Conservation (phyloP, 2,113 vertebrate genomes). For the Prinia subflava region DNA sequence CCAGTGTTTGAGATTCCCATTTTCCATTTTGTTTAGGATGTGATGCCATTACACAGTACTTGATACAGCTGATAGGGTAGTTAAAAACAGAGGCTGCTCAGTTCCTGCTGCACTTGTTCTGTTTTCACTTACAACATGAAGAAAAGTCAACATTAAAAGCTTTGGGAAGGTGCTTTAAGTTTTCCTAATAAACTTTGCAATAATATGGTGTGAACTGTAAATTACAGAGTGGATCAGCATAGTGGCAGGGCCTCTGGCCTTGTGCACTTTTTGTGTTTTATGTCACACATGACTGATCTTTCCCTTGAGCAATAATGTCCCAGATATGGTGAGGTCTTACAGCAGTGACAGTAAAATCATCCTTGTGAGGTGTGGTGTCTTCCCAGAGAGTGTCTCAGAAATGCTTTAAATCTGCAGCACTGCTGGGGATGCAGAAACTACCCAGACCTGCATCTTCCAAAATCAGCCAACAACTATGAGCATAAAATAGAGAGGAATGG, state of each 20-base stretch:
- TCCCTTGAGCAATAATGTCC: constrained; percentile 17
- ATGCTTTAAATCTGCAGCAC: not conserved
- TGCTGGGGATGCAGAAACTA: not conserved
- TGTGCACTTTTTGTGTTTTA: not conserved
- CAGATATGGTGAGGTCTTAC: not conserved
- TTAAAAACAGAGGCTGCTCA: not conserved
- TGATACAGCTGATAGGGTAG: not conserved
- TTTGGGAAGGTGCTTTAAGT: not conserved
- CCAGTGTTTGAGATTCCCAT: not conserved
- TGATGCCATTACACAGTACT: not conserved
- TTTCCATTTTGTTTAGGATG: not conserved
- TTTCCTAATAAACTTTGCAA: not conserved
- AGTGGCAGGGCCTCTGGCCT: not conserved
- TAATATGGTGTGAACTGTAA: not conserved
- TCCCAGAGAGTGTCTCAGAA: not conserved
- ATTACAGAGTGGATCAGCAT: not conserved
- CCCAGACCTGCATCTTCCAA: not conserved
- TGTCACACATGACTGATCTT: not conserved
- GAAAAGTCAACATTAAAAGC: not conserved
- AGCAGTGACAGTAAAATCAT: not conserved
- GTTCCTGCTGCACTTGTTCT: not conserved
- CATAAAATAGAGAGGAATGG: not conserved
- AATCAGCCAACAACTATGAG: not conserved
- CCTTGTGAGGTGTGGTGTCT: not conserved
- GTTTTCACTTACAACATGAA: fast-evolving